Evolutionary conservation across 2,888 invertebrate species (phyloP).

Genomic region (Caenorhabditis drosophilae): DNA sequence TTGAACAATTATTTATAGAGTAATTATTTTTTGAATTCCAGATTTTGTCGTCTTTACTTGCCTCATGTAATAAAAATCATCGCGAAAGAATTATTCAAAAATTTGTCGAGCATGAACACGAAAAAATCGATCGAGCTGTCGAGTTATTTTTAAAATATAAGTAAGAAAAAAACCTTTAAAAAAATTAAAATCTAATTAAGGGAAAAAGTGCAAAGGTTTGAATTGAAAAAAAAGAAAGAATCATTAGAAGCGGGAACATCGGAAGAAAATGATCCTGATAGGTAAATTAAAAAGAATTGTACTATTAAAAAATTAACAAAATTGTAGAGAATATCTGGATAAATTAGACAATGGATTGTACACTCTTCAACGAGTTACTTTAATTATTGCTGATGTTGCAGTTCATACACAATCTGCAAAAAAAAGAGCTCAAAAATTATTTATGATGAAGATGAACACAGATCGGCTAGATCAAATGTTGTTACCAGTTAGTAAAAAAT

Average conservation of each 20-base stretch:
- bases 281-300: constrained; percentile 1
- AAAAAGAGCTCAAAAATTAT: constrained; percentile 53
- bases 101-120: constrained; percentile 96
- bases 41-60: constrained; percentile 84
- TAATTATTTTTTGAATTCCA: constrained; percentile 13
- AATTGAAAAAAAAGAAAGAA: constrained; percentile 26
- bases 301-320: constrained; percentile 1
- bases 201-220: constrained; percentile 49
- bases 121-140: constrained; percentile 92
- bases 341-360: constrained; percentile 92
- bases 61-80: constrained; percentile 89
- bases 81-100: constrained; percentile 88
- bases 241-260: constrained; percentile 30
- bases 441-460: constrained; percentile 61
- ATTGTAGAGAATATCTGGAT: constrained; percentile 73
- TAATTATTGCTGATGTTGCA: constrained; percentile 75
- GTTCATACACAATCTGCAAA: constrained; percentile 68
- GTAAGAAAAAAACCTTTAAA: constrained; percentile 21
- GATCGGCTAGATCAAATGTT: constrained; percentile 48
- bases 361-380: constrained; percentile 87
- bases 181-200: constrained; percentile 17
- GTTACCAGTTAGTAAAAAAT: constrained; percentile 42
- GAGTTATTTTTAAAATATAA: constrained; percentile 90
- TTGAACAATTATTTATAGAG: constrained; percentile 1
- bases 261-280: constrained; percentile 39